Percentiles rank a stretch among this genome's conserved stretches.
These are phyloP conservation scores for Eupithecia insigniata DNA, from an alignment of 2,888 invertebrate species.

Conservation along the genomic window DNA sequence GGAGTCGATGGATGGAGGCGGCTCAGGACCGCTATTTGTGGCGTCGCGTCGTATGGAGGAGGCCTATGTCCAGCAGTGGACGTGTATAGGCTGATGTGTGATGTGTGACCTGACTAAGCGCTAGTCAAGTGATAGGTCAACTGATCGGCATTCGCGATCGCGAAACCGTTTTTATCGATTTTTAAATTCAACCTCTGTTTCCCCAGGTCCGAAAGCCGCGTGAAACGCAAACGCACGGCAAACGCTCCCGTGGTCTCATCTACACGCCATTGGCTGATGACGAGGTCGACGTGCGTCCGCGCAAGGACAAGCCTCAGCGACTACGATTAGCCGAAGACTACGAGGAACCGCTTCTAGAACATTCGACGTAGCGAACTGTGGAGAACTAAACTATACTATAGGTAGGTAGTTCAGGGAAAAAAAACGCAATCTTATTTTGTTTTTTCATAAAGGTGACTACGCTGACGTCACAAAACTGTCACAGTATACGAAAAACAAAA, in stretches of 20 bases:
- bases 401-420: neutral
- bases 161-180: neutral
- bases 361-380: constrained; percentile 28
- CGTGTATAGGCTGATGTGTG: neutral
- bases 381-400: neutral
- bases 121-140: neutral
- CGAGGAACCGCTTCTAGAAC: constrained; percentile 71
- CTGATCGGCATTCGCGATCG: neutral
- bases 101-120: too few species aligned
- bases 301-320: constrained; percentile 32
- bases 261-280: constrained; percentile 75
- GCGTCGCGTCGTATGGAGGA: too few species aligned
- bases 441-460: neutral
- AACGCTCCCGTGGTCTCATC: constrained; percentile 56
- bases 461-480: neutral
- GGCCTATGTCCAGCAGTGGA: neutral
- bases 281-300: constrained; percentile 61
- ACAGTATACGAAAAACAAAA: neutral
- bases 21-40: too few species aligned
- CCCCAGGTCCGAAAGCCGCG: constrained; percentile 48
- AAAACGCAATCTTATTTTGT: neutral
- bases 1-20: too few species aligned
- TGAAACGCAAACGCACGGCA: constrained; percentile 45
- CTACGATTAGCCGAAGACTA: constrained; percentile 57
- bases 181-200: constrained; percentile 14